Evolutionary conservation across 1,140 invertebrate genomes (phyloP), one percentile per base, ranked within the genome.

Genomic region (Drosophila willistoni): DNA sequence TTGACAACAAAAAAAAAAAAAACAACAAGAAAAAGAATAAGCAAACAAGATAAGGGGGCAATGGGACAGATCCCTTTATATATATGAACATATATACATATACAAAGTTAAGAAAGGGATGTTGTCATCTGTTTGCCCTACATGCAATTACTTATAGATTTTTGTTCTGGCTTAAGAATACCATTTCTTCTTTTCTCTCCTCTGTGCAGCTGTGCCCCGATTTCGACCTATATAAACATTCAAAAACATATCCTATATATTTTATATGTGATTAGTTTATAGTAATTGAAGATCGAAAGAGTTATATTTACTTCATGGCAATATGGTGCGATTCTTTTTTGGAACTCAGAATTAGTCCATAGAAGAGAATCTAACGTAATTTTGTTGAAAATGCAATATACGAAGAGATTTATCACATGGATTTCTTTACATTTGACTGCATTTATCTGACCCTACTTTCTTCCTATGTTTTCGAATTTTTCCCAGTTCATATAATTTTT

Each of bases 71-170:
- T 51, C 44, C 44, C 14, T 14, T 42, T 51, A 22, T 22, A 22
- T 22, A 22, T 22, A 22, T 22, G 19, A 2, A 22, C 2, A 22
- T 22, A 22, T 22, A 22, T n/a, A 22, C 1, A 22, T 22, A 47
- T 9, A 47, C 7, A 47, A 10, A 47, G 44, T 47, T 47, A 51
- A 39, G 36, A 39, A 51, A 22, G 44, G 17, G 44, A 68, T 80
- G 77, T 77, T 89, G 80, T 89, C 84, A 83, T 84, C 83, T 83
- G 84, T 65, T 77, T 73, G 68, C 47, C 65, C 44, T 51, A 51
- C 44, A 51, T 51, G 17, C 17, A 51, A 51, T 51, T 51, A 51
- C 44, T 51, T 51, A 51, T 51, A 22, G 44, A 22, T 51, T 51
- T 29, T 51, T 51, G 44, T 51, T 51, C 12, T 51, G 44, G 44